phyloP scores from a whole-genome alignment of 2,113 vertebrate species.

The Larimichthys crocea region DNA sequence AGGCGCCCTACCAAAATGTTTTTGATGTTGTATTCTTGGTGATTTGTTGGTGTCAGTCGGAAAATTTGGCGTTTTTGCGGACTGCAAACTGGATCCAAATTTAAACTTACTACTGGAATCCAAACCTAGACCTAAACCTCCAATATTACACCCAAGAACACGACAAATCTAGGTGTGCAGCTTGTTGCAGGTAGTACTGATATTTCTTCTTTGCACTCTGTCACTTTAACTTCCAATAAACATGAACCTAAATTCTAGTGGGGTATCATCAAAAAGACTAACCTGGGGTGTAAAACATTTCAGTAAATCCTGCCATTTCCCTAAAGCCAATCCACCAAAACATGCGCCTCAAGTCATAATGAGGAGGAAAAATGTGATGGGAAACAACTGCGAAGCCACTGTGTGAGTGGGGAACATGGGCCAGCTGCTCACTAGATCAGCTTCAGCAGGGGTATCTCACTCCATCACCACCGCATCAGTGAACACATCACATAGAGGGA shows the following conservation, averaged over 20 bases:
- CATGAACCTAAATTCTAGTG: conserved; percentile 11
- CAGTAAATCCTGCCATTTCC: conserved; percentile 47
- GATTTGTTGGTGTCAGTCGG: no score
- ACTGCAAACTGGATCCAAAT: conserved; percentile 2
- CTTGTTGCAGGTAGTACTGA: neutral
- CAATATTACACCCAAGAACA: neutral
- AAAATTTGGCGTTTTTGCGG: no score
- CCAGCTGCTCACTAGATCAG: conserved; percentile 71
- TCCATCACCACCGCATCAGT: conserved; percentile 70
- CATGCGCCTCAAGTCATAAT: conserved; percentile 57
- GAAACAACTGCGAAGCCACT: conserved; percentile 58
- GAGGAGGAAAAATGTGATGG: conserved; percentile 54
- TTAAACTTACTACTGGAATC: neutral
- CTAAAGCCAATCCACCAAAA: conserved; percentile 49
- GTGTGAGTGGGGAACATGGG: conserved; percentile 43
- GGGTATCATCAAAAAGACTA: conserved; percentile 31
- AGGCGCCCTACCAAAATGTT: no score
- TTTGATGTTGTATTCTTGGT: no score
- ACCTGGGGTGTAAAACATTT: conserved; percentile 22
- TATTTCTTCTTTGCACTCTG: conserved; percentile 6
- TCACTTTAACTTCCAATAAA: conserved; percentile 14
- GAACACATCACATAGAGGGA: conserved; percentile 62
- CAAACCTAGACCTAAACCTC: neutral
- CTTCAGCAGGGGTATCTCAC: conserved; percentile 69
- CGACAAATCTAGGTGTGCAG: neutral